phyloP scores from a whole-genome alignment of 2,888 invertebrate genomes.

The Autographa pulchrina region DNA sequence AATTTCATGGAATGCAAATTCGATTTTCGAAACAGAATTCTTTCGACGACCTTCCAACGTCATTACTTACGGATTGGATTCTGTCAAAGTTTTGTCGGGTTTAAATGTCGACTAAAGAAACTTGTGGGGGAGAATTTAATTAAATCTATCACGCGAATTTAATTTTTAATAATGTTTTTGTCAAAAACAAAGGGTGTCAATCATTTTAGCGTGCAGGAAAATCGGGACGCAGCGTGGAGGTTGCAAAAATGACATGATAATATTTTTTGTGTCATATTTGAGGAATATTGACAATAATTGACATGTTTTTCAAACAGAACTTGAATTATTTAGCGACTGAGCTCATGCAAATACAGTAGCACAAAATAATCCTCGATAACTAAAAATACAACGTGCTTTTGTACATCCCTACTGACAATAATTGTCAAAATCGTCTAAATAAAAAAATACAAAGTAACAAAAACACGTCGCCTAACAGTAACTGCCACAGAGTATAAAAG shows the following conservation, averaged over 20 bases:
- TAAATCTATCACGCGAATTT: slow-evolving; percentile 29
- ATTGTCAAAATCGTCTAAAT: background rate
- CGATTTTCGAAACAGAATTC: slow-evolving; percentile 47
- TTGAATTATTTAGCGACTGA: no score
- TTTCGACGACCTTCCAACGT: slow-evolving; percentile 46
- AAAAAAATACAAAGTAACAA: slow-evolving; percentile 23
- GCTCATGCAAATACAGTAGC: background rate
- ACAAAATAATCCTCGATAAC: background rate
- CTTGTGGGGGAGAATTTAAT: slow-evolving; percentile 48
- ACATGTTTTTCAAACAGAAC: no score
- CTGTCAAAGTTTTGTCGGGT: slow-evolving; percentile 49
- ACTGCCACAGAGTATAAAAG: slow-evolving; percentile 46
- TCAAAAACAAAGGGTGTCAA: background rate
- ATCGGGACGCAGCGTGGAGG: background rate
- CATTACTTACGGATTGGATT: slow-evolving; percentile 51
- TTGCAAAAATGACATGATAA: background rate
- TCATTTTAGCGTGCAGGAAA: background rate
- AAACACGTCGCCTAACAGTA: slow-evolving; percentile 29
- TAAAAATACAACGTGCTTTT: background rate
- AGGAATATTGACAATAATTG: no score
- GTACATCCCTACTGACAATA: background rate
- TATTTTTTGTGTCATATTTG: no score
- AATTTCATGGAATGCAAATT: slow-evolving; percentile 48
- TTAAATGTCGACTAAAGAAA: slow-evolving; percentile 49
- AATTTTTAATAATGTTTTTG: slow-evolving; percentile 24